Percentiles rank a stretch among this genome's conserved stretches.
These are phyloP conservation scores for Mormyrus hasselquistii DNA, from an alignment of 2,797 vertebrate species.

Conservation along the genomic window DNA sequence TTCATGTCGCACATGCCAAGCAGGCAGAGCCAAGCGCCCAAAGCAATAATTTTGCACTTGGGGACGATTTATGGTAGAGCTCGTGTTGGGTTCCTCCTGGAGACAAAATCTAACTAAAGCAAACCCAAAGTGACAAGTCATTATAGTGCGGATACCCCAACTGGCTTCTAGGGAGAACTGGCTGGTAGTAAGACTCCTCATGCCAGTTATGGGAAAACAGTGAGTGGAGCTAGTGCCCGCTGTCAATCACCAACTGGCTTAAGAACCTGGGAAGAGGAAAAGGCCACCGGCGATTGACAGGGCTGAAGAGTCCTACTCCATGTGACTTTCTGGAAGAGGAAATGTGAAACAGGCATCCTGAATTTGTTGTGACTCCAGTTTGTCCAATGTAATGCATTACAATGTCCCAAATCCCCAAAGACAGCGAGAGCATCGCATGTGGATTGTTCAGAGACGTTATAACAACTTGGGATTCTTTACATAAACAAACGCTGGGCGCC, in stretches of 20 bases:
- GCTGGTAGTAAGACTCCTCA: background rate
- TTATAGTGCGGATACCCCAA: background rate
- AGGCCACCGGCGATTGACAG: background rate
- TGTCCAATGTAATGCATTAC: background rate
- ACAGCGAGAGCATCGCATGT: background rate
- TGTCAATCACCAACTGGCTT: background rate
- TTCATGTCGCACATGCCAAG: background rate
- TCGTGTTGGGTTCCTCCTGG: background rate
- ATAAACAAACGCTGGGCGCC: background rate
- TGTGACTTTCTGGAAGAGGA: background rate
- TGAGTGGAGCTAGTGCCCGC: background rate
- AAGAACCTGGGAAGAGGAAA: background rate
- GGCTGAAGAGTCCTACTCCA: background rate
- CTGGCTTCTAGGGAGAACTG: background rate
- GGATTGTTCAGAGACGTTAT: background rate
- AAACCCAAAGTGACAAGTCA: background rate
- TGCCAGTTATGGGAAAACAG: background rate
- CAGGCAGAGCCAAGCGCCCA: background rate
- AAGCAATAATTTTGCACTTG: background rate
- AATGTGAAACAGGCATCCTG: background rate
- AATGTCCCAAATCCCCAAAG: background rate
- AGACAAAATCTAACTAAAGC: background rate
- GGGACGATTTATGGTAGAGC: background rate
- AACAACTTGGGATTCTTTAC: background rate
- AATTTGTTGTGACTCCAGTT: background rate